phyloP scores from a whole-genome alignment of 2,888 invertebrate genomes.

The Neoascia interrupta region DNA sequence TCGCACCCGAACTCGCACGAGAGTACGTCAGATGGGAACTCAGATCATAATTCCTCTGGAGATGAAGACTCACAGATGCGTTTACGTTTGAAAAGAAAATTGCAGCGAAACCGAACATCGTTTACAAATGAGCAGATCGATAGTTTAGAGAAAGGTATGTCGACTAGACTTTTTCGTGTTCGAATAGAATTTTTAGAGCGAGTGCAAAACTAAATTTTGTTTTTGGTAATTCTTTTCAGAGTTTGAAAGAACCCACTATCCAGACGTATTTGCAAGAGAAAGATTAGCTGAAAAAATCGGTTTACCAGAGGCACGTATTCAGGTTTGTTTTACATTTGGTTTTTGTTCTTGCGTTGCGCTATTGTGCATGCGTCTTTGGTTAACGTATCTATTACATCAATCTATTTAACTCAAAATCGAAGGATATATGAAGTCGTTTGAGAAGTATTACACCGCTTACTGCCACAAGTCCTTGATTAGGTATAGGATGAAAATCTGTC shows the following conservation, averaged over 20 bases:
- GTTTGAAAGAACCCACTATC: conserved; percentile 98
- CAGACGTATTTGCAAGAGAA: conserved; percentile 97
- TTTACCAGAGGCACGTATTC: conserved; percentile 99
- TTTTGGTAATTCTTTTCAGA: conserved; percentile 85
- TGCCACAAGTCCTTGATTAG: too few relatives aligned
- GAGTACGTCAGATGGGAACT: conserved; percentile 92
- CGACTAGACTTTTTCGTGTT: background rate
- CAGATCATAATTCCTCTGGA: conserved; percentile 93
- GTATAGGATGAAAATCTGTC: too few relatives aligned
- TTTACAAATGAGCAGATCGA: conserved; percentile 99
- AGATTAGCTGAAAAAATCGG: conserved; percentile 97
- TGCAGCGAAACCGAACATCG: conserved; percentile 98
- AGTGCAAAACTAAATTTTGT: too few relatives aligned
- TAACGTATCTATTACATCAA: too few relatives aligned
- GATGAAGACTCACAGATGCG: conserved; percentile 96
- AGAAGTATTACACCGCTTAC: too few relatives aligned
- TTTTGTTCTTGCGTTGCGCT: conserved; percentile 74
- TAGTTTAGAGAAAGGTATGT: conserved; percentile 96
- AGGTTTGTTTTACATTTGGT: conserved; percentile 88
- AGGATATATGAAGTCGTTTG: too few relatives aligned
- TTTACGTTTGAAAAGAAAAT: conserved; percentile 94
- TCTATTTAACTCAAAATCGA: too few relatives aligned
- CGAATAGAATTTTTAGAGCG: too few relatives aligned
- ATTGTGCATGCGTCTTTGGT: conserved; percentile 21
- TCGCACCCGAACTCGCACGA: conserved; percentile 83